Percentiles rank a stretch among this genome's conserved stretches.
These are phyloP conservation scores for Rhaphigaster nebulosa DNA, from an alignment of 2,888 invertebrate genomes.

Conservation along the genomic window DNA sequence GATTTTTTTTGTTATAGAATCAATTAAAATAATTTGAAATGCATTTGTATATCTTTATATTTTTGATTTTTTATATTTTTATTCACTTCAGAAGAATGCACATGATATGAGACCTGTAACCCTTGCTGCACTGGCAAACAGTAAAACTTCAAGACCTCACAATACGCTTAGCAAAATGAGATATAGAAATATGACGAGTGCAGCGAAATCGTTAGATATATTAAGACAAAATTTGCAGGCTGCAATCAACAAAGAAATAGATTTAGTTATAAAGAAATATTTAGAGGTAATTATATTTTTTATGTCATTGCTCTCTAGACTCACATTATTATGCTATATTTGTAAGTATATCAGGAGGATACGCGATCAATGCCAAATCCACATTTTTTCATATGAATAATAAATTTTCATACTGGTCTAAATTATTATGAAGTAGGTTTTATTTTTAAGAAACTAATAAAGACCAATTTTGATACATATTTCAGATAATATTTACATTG, in stretches of 20 bases:
- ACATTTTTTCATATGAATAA: background rate
- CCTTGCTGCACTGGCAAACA: slow-evolving; percentile 73
- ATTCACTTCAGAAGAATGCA: slow-evolving; percentile 71
- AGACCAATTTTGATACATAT: background rate
- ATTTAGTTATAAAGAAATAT: slow-evolving; percentile 82
- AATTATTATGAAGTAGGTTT: background rate
- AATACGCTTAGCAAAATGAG: slow-evolving; percentile 69
- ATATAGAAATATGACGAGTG: slow-evolving; percentile 73
- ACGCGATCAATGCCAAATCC: background rate
- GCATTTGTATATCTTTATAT: too few relatives aligned
- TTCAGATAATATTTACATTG: background rate
- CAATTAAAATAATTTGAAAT: background rate
- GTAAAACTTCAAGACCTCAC: slow-evolving; percentile 63
- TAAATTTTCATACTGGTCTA: background rate
- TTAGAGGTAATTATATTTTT: slow-evolving; percentile 73
- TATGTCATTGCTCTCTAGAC: background rate
- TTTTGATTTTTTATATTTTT: background rate
- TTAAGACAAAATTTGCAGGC: slow-evolving; percentile 82
- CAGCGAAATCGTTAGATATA: slow-evolving; percentile 81
- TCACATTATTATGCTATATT: background rate
- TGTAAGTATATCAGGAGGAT: background rate
- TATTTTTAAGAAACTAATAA: too few relatives aligned
- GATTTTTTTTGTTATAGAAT: too few relatives aligned
- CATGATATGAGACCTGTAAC: slow-evolving; percentile 81
- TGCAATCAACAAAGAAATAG: slow-evolving; percentile 83